Conservation (phyloP, 2,113 vertebrate genomes). For the Peromyscus californicus region DNA sequence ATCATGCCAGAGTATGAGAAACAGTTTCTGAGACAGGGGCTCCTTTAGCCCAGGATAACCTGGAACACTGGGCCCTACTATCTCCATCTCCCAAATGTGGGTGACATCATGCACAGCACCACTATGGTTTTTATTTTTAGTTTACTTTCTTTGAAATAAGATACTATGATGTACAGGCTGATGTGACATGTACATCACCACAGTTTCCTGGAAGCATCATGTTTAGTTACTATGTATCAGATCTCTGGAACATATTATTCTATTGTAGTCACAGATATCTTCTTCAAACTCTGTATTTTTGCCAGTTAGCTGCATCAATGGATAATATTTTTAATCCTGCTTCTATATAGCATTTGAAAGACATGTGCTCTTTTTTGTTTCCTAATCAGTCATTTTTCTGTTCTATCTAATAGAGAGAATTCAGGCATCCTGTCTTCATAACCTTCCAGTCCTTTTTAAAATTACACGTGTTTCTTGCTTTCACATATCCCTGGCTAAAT, state of each 20-base stretch:
- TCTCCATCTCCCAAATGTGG: too few relatives aligned
- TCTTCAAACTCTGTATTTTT: neutral
- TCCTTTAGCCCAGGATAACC: neutral
- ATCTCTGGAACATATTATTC: neutral
- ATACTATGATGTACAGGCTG: too few relatives aligned
- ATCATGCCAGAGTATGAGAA: neutral
- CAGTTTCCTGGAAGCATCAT: neutral
- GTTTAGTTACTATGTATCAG: neutral
- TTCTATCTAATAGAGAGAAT: neutral
- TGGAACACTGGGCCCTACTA: too few relatives aligned
- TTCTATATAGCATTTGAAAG: neutral
- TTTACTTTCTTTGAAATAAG: neutral
- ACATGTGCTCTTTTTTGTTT: neutral
- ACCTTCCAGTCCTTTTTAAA: neutral
- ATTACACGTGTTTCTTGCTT: neutral
- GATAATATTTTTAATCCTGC: neutral
- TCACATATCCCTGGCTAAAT: neutral
- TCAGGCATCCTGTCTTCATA: neutral
- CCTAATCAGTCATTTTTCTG: neutral
- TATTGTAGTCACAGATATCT: neutral
- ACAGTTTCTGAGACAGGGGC: neutral
- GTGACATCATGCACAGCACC: fast-evolving
- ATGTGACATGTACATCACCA: neutral
- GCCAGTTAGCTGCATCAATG: neutral
- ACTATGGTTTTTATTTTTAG: fast-evolving